A percentile compares a stretch with the other conserved stretches of the same genome.
Conservation (phyloP, 2,797 vertebrate genomes). For the Crypturellus tataupa region DNA sequence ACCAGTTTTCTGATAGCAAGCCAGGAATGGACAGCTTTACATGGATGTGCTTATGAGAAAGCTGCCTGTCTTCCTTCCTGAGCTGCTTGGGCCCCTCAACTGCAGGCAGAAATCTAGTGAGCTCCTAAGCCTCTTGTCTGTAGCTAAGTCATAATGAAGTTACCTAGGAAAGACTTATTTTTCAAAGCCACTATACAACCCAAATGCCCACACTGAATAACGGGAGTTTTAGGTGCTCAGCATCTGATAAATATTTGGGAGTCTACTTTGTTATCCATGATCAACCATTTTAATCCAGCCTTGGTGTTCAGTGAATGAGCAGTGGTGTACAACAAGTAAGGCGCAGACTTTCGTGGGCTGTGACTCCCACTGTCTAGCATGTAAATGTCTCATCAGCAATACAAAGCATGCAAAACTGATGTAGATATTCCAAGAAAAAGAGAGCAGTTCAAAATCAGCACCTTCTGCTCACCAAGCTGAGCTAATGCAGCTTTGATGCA, state of each 20-base stretch:
- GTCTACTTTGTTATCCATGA: background rate
- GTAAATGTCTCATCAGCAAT: background rate
- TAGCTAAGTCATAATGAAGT: background rate
- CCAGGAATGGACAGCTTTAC: background rate
- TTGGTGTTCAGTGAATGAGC: rapidly evolving
- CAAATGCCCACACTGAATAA: rapidly evolving
- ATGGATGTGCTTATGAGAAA: background rate
- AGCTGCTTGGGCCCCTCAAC: background rate
- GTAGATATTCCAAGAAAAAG: background rate
- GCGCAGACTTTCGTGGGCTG: background rate
- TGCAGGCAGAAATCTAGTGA: background rate
- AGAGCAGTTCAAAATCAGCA: background rate
- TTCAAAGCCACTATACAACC: background rate
- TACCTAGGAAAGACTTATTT: background rate
- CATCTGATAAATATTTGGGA: background rate
- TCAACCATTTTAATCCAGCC: background rate
- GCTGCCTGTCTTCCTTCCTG: background rate
- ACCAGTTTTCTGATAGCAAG: background rate
- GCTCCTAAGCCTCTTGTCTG: background rate
- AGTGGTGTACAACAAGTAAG: background rate
- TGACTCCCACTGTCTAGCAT: background rate
- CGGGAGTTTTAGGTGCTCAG: background rate
- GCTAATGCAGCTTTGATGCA: background rate
- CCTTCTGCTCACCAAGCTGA: background rate
- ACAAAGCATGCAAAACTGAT: background rate